Base-by-base conservation (phyloP, 2,113 vertebrate species). In the Mesembrinibis cayennensis region DNA sequence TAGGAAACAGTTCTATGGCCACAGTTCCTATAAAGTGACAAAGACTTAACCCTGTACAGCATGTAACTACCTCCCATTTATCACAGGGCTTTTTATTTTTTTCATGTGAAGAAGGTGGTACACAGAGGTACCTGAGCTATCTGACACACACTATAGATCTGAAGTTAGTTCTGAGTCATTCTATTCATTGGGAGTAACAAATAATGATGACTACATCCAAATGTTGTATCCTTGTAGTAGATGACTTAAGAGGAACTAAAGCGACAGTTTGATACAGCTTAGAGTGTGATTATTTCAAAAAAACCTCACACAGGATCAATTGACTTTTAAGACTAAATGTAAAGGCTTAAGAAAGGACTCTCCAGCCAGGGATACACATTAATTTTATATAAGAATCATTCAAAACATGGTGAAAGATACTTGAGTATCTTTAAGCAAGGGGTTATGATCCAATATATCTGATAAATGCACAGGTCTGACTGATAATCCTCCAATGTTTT, bases 1-100 rank as follows among this genome's bases (percentile, higher is more conserved):
- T 42, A 53, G 65, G 42, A 70, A 78, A 73, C 1, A 0, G 4
- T 52, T 36, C 21, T 2, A 44, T 1, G 34, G 58, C 13, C 56
- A 77, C 40, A 83, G 27, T 2, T 84, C 40, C 63, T 45, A 12
- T 2, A 9, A 32, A 81, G 47, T 58, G 69, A 62, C 15, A 73
- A 7, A 83, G 69, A 49, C 6, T 49, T 77, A 87, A 47, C 5
- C 12, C 32, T 56, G 36, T 16, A 69, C 4, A 5, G 25, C 3
- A 34, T 4, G 12, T 4, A 45, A 34, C 34, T 55, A 79, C 34
- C 14, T 61, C 45, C 44, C 20, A 61, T 9, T 65, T 56, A 65
- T 4, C 34, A 49, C 16, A 62, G 6, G 40, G 11, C 23, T 47
- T 81, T 38, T n/a, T 12, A 2, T 12, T 36, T 50, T 65, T 52